These are phyloP conservation scores for Campylomormyrus numenius DNA, from an alignment of 2,113 vertebrate genomes.

Conservation along the genomic window DNA sequence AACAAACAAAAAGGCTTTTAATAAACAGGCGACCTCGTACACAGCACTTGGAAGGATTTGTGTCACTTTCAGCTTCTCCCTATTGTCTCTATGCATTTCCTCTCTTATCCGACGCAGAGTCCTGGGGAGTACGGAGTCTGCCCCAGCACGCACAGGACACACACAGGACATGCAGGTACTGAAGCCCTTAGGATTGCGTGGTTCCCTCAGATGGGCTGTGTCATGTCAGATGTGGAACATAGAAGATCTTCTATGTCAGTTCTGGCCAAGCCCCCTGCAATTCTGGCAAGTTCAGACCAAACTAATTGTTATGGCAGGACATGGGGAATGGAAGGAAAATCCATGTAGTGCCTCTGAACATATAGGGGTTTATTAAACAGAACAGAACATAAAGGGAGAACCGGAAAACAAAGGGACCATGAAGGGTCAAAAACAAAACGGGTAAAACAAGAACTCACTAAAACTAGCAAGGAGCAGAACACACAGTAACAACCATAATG, in stretches of 20 bases:
- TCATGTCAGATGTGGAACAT: not conserved
- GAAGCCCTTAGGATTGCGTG: not conserved
- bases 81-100: not conserved
- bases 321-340: not conserved
- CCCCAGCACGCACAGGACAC: not conserved
- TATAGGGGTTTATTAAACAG: not conserved
- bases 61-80: not conserved
- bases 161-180: not conserved
- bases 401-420: not conserved
- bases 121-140: not conserved
- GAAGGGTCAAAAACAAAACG: not conserved
- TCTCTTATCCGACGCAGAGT: not conserved
- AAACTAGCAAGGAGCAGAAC: not conserved
- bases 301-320: not conserved
- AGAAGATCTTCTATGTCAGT: not conserved
- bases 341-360: not conserved
- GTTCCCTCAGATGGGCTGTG: not conserved
- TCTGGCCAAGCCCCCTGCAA: not conserved
- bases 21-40: not conserved
- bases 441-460: not conserved
- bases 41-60: not conserved
- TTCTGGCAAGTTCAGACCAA: not conserved
- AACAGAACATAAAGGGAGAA: not conserved
- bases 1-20: not conserved
- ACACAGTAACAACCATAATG: not conserved